Base-by-base conservation (phyloP, 2,888 invertebrate species). In the Trissoscelio sp. region DNA sequence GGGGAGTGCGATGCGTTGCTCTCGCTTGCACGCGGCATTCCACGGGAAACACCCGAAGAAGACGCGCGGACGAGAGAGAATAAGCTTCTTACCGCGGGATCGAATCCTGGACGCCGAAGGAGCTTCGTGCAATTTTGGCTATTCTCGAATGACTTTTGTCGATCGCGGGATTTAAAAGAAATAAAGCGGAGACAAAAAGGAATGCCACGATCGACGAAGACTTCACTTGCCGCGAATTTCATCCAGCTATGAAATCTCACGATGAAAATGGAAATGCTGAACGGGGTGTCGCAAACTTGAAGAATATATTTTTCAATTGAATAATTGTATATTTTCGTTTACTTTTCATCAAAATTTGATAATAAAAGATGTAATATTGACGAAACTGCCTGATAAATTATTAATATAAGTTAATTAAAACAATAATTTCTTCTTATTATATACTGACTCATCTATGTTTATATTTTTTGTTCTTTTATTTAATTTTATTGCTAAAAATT, bases 121-220 rank as follows among this genome's bases (percentile, higher is more conserved):
- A 73, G 79, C 58, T 66, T 64, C 57, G 37, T 48, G 74, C 81
- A 81, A 81, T 81, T 81, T 78, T 64, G 82, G 66, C 82, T 79
- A 69, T 67, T 66, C 74, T 79, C 48, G 58, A 77, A 67, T 72
- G 77, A 82, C 64, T 78, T 81, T 73, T 67, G 67, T 57, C 77
- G 58, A 73, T 67, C 60, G 75, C 42, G 18, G 80, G 75, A 81
- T 77, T 77, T 77, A 48, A 70, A 69, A 70, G 78, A 78, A 78
- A 70, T 70, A 70, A 70, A 62, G 24, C 22, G 24, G 11, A 2
- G 42, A 53, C 16, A n/a, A 46, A 51, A 60, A 42, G 4, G 39
- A 20, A 37, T 5, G 12, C 9, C n/a, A 48, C 24, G 58, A 62
- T 73, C 62, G 53, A 62, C 73, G 44, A 42, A 14, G 37, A 48